Base-by-base conservation (phyloP, 1,140 invertebrate species). In the Scaptomyza graminum region DNA sequence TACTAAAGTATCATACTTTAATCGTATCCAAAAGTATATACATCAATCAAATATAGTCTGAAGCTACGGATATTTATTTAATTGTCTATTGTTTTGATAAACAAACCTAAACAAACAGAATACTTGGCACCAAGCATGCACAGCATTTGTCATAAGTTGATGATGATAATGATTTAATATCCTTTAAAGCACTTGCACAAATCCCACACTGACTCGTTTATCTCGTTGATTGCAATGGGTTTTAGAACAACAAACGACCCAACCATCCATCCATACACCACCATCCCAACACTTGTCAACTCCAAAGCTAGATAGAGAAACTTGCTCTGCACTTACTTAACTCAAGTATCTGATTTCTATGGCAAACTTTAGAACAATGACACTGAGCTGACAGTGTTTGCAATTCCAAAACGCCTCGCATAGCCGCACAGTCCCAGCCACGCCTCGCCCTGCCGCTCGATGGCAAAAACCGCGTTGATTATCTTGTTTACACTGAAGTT, bases 401-500 rank as follows among this genome's bases (percentile, higher is more conserved):
- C 12, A 39, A 39, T 39, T 39, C 37, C 37, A 39, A 12, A 39
- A 39, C 37, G 37, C 18, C 15, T 12, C 15, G 15, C 13, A 6
- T 11, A 7, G 28, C 11, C 28, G 28, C 16, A 8, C 13, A 16
- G 37, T 39, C 37, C 65, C 63, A 46, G 71, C 54, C 71, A 52
- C 52, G 28, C 81, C 64, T n/a, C n/a, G n/a, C n/a, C n/a, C 54
- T 52, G 52, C 37, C 49, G 25, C 44, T 39, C 11, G 37, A 39
- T 39, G 34, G 61, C 31, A 9, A 34, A 34, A 34, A 34, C 7
- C 31, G 31, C 76, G 82, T 76, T 82, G 83, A 87, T 87, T 87
- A 79, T 87, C 83, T 82, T 87, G 82, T 87, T 87, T 88, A 82
- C 82, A 82, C 71, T 70, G 62, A 70, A 74, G 74, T 73, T 64